phyloP scores from a whole-genome alignment of 2,797 vertebrate species.

The Tragelaphus eurycerus region DNA sequence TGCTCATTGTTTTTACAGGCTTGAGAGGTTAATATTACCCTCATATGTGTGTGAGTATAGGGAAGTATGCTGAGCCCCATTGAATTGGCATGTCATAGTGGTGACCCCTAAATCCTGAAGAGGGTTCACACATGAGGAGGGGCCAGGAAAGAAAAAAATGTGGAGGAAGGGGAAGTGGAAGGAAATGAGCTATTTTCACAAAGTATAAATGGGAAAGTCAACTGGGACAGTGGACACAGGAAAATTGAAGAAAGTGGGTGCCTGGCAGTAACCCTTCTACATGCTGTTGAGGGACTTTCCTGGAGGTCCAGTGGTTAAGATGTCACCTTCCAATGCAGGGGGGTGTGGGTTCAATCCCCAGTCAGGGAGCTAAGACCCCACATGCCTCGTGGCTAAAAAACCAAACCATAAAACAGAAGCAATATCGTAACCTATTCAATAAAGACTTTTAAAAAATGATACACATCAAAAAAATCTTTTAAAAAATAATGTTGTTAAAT shows the following conservation, averaged over 20 bases:
- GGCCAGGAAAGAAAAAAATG: not conserved
- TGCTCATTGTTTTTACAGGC: not conserved
- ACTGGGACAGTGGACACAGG: not conserved
- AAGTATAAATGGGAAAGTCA: not conserved
- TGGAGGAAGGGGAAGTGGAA: not conserved
- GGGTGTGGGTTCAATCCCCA: not conserved
- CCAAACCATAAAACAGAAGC: not conserved
- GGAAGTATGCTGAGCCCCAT: not conserved
- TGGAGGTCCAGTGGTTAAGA: not conserved
- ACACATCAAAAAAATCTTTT: not conserved
- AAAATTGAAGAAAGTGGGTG: not conserved
- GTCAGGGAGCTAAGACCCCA: not conserved
- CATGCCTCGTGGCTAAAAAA: not conserved
- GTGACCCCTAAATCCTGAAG: accelerated
- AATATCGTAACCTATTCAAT: not conserved
- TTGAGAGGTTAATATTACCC: not conserved
- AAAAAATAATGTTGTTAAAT: not conserved
- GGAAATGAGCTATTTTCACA: not conserved
- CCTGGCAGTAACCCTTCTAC: not conserved
- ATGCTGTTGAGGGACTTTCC: not conserved
- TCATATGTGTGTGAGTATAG: not conserved
- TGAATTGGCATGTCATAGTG: not conserved
- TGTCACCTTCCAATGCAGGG: not conserved
- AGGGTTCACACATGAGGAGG: not conserved
- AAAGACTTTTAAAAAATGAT: not conserved